Base-by-base conservation (phyloP, 2,888 invertebrate genomes). In the Spodoptera picta region DNA sequence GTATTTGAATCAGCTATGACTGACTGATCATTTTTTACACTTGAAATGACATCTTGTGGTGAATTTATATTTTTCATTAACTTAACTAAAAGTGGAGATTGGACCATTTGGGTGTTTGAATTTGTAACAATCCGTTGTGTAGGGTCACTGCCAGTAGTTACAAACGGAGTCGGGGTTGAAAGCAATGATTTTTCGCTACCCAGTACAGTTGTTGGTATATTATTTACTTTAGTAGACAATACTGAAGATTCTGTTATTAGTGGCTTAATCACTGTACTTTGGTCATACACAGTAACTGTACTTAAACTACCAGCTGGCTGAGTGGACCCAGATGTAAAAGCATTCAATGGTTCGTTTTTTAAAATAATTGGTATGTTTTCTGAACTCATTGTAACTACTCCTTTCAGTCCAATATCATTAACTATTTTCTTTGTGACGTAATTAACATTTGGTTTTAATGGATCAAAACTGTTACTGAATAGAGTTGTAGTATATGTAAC, bases 371-470 rank as follows among this genome's bases (percentile, higher is more conserved):
- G 11, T 12, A 45, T 7, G 19, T 48, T 52, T 19, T 36, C 43
- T 23, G 23, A 4, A 5, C 57, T 48, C 6, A 1, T 56, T 10
- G 10, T 3, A 11, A 36, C 46, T 6, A 2, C 14, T 23, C 57
- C 46, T 43, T 46, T 36, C n/a, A 27, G 31, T 4, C 42, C 19
- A 51, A 31, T 42, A 46, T 49, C n/a, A 11, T 52, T 5, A 9
- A 52, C 49, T 9, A 23, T 47, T 43, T 48, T 64, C 10, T 48
- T 42, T 27, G 31, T n/a, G 19, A 36, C 47, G 24, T 59, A 36
- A 0, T 49, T 9, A 5, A 11, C n/a, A 14, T 9, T 12, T 5
- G 9, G 27, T 14, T 7, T 59, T 27, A 14, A 45, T 48, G 46
- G 3, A 5, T 48, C 10, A 4, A 27, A 3, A 14, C 14, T 60